A percentile compares a stretch with the other conserved stretches of the same genome.
Evolutionary conservation across 23 tunicate genomes (phyloP).

Genomic region (Trididemnum miniatum): DNA sequence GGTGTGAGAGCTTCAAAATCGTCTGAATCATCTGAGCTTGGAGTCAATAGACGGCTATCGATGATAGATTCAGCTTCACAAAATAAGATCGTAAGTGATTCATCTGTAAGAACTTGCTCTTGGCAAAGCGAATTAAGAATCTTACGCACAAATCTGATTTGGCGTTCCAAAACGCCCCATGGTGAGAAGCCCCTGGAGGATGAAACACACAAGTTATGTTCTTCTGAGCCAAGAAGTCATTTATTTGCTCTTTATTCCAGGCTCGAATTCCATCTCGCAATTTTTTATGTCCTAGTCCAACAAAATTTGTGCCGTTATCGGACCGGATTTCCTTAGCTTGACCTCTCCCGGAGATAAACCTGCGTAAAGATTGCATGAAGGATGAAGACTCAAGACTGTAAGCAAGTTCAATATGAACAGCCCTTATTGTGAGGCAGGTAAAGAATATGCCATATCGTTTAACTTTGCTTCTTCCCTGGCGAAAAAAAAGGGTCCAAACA

Average conservation of each 20-base stretch:
- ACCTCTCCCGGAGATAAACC: conserved; percentile 26
- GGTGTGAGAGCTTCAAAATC: neutral
- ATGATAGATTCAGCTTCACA: neutral
- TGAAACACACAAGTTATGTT: neutral
- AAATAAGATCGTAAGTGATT: neutral
- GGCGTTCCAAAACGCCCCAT: neutral
- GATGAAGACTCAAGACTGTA: neutral
- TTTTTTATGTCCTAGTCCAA: conserved; percentile 2
- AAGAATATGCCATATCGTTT: neutral
- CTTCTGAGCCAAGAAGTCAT: neutral
- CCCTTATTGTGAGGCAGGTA: neutral
- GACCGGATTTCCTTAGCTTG: neutral
- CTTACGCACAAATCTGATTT: neutral
- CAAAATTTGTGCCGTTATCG: conserved; percentile 45
- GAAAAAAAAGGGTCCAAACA: neutral
- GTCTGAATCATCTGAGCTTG: neutral
- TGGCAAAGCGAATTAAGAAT: neutral
- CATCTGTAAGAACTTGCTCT: neutral
- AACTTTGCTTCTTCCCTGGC: neutral
- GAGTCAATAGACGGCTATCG: neutral
- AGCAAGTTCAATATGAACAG: neutral
- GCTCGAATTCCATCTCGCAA: neutral
- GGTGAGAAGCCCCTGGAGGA: neutral
- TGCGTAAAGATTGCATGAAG: conserved; percentile 15
- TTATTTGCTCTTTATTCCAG: neutral